phyloP scores from a whole-genome alignment of 2,113 vertebrate species.

The Cariama cristata region DNA sequence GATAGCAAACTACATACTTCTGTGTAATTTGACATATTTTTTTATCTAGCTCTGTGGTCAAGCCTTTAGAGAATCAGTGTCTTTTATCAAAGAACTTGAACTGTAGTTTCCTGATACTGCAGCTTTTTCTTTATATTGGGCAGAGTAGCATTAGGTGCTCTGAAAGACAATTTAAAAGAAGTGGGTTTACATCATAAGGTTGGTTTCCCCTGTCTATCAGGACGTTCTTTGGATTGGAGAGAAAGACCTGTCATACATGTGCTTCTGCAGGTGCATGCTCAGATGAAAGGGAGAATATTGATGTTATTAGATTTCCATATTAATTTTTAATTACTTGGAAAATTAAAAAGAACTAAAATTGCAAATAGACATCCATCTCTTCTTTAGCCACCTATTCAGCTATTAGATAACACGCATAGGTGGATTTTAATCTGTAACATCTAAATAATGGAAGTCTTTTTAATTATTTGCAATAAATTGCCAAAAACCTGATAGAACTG shows the following conservation, averaged over 20 bases:
- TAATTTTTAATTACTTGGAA: neutral
- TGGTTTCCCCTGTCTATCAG: neutral
- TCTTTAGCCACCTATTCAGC: neutral
- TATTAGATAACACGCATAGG: rapidly evolving
- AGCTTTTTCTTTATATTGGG: neutral
- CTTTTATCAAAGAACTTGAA: neutral
- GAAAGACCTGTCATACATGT: neutral
- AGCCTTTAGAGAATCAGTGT: neutral
- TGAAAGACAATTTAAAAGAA: neutral
- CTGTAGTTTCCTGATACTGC: neutral
- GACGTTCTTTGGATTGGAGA: neutral
- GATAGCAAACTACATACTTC: neutral
- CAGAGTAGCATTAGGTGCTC: neutral
- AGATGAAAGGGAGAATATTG: neutral
- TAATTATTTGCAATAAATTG: neutral
- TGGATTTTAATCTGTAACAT: neutral
- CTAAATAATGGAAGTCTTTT: neutral
- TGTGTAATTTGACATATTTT: neutral
- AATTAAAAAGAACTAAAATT: neutral
- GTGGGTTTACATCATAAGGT: neutral
- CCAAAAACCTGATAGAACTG: neutral
- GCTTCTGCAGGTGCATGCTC: neutral
- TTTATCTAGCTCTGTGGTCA: neutral
- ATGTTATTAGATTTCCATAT: neutral
- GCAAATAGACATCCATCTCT: neutral